A percentile compares a stretch with the other conserved stretches of the same genome.
Conservation (phyloP, 2,888 invertebrate species). For the Aromia moschata region DNA sequence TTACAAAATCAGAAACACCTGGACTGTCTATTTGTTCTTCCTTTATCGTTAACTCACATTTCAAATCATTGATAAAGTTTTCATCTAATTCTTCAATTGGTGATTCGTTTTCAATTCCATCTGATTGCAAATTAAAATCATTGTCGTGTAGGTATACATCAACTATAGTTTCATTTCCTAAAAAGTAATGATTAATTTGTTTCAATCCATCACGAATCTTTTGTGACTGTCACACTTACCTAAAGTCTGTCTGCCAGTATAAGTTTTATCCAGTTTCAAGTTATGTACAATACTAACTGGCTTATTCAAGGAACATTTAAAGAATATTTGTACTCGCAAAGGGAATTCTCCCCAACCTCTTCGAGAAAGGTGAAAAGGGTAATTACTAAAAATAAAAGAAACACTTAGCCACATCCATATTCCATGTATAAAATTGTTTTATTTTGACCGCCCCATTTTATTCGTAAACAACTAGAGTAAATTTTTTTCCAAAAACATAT, state of each 20-base stretch:
- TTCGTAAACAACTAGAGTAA: no score
- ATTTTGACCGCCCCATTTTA: no score
- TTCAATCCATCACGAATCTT: background rate
- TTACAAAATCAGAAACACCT: background rate
- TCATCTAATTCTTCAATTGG: no score
- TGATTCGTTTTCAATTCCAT: background rate
- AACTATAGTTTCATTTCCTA: constrained; percentile 82
- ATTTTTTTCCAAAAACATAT: no score
- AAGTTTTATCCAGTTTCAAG: constrained; percentile 81
- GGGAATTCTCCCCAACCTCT: constrained; percentile 96
- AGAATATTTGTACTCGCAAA: constrained; percentile 81
- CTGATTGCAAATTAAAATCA: background rate
- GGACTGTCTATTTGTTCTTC: background rate
- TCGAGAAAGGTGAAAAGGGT: constrained; percentile 85
- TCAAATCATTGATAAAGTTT: no score
- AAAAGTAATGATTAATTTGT: constrained; percentile 45
- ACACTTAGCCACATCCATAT: no score
- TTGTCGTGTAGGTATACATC: constrained; percentile 73
- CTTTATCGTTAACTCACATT: no score
- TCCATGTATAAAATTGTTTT: no score
- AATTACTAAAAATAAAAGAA: constrained; percentile 68
- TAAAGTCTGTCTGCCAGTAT: constrained; percentile 84
- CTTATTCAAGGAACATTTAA: constrained; percentile 76
- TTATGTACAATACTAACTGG: constrained; percentile 83
- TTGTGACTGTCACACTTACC: no score